Base-by-base conservation (phyloP, 2,797 vertebrate species). In the Eidolon dupreanum region DNA sequence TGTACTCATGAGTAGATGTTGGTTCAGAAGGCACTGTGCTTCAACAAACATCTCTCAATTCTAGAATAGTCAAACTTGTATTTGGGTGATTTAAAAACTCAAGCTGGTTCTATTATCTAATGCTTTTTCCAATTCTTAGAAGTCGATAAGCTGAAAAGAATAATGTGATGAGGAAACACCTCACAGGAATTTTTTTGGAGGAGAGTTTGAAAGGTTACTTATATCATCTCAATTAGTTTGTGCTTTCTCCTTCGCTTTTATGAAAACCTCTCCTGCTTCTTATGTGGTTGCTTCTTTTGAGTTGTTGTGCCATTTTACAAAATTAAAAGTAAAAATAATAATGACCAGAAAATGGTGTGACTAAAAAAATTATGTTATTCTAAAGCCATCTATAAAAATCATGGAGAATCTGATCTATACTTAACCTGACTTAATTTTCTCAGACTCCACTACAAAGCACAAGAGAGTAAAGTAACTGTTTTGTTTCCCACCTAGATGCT, bases 401-500 rank as follows among this genome's bases (percentile, higher is more conserved):
- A 90, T 53, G 13, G 70, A 71, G n/a, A 90, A 91, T 91, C 20
- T 65, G 49, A 91, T 43, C 31, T 81, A 46, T 74, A 83, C 28
- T 94, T 96, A 91, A 68, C 8, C 74, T 33, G 59, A 89, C 33
- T 96, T 96, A 79, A 86, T 66, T 93, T 84, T 70, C n/a, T 74
- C 19, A 89, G 57, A 95, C 74, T 96, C 70, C 28, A 77, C 10
- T 13, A 53, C 8, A 22, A 66, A 83, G 77, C 41, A 57, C 12
- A 59, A 93, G 28, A 97, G 61, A 68, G 46, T 73, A 19, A 94
- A 96, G 7, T 89, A 84, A 92, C 10, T 46, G 38, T 43, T 79
- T 38, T 68, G 4, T 86, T 94, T 79, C 59, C 75, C 82, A 49
- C 10, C 36, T 94, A 87, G 96, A 95, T 66, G 78, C 0, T 88